phyloP scores from a whole-genome alignment of 2,888 invertebrate species.

The Rhamnusium bicolor region DNA sequence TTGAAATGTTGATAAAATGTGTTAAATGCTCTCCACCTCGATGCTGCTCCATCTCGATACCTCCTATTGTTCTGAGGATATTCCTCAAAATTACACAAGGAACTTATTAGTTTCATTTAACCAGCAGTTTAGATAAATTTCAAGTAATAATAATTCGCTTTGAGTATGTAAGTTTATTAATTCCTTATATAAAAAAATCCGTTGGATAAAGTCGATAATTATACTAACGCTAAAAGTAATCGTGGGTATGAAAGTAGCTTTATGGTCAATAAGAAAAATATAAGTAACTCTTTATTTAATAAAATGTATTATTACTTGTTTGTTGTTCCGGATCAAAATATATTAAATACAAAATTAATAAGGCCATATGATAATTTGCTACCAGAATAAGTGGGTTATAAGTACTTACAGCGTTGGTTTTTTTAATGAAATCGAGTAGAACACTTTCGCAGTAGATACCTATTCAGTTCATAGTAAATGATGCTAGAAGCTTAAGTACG shows the following conservation, averaged over 20 bases:
- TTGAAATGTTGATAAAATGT: too few relatives aligned
- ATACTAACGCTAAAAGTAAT: background rate
- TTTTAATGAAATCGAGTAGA: constrained; percentile 14
- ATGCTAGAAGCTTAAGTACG: background rate
- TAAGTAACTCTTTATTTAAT: constrained; percentile 5
- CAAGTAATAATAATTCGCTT: too few relatives aligned
- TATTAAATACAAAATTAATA: constrained; percentile 5
- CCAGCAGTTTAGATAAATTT: too few relatives aligned
- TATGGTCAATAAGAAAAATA: background rate
- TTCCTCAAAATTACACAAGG: too few relatives aligned
- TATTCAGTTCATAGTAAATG: constrained; percentile 5
- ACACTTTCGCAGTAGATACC: constrained; percentile 4
- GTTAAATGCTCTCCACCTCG: too few relatives aligned
- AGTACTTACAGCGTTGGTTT: background rate
- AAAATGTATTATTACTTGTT: constrained; percentile 10
- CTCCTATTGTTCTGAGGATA: too few relatives aligned
- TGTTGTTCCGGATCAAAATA: constrained; percentile 15
- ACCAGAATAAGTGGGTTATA: constrained; percentile 7
- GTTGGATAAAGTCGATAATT: background rate
- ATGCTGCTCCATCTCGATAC: too few relatives aligned
- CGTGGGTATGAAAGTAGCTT: background rate
- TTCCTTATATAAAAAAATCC: too few relatives aligned
- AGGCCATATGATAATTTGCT: background rate
- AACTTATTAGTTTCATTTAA: too few relatives aligned
- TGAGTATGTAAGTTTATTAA: too few relatives aligned